Base-by-base conservation (phyloP, 2,888 invertebrate species). In the Leucophenga montana region DNA sequence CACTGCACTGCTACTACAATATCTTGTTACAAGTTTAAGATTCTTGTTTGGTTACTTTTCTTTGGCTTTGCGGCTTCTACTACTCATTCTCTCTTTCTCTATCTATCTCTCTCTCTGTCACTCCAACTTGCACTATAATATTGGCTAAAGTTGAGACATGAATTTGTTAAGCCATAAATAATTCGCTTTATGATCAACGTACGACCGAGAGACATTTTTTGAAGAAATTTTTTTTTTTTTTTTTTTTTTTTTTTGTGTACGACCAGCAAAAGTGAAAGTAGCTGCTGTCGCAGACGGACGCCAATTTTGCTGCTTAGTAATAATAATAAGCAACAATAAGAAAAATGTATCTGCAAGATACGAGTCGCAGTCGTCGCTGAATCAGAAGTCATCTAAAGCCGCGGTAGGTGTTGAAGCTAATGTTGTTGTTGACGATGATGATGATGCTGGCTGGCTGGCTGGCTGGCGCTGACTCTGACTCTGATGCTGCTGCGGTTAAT, bases 221-320 rank as follows among this genome's bases (percentile, higher is more conserved):
- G 61, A 61, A n/a, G 16, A 20, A 44, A 61, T 1, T 53, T 53
- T 16, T 53, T 53, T 54, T 54, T 54, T 50, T 54, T 54, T 20
- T 54, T 13, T 54, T 11, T 53, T 53, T 11, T 18, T 53, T 8
- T 53, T 22, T 18, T 27, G 1, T 39, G 20, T 39, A n/a, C 77
- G 83, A 77, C 83, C 84, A 83, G 75, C 84, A 84, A 83, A 83
- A 83, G 83, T 83, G 83, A 83, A 83, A 83, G 83, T 80, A 80
- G 83, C 83, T 75, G 77, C 82, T 80, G 78, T 74, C 71, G 71
- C 71, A 70, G 74, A 66, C 70, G 73, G 70, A 74, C 75, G 79
- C 80, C 77, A 80, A 39, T n/a, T 22, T 14, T 57, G 57, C 33
- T 57, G 57, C 31, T 57, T 57, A 57, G 53, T 53, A 53, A 39